A percentile compares a stretch with the other conserved stretches of the same genome.
Evolutionary conservation across 2,113 vertebrate species (phyloP).

Genomic region (Trichomycterus rosablanca): DNA sequence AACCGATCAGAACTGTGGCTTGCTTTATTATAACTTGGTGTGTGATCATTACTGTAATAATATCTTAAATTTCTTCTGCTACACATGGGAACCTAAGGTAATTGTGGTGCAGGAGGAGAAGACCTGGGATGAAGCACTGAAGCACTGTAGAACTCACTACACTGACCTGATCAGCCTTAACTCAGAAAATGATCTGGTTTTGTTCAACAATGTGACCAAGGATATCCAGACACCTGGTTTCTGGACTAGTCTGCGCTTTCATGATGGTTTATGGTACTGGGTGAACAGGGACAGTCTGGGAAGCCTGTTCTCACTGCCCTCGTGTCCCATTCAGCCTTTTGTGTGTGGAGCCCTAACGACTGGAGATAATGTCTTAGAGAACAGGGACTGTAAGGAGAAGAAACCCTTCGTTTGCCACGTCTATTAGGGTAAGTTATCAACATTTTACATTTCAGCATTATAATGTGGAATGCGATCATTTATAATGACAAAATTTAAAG

Average conservation of each 20-base stretch:
- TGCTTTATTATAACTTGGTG: too few species aligned
- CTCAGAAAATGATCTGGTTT: not conserved
- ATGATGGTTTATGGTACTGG: constrained; percentile 13
- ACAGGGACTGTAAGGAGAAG: not conserved
- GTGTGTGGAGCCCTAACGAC: not conserved
- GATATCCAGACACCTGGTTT: not conserved
- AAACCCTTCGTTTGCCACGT: not conserved
- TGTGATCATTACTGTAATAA: not conserved
- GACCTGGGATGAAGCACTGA: constrained; percentile 17
- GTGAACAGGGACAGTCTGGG: not conserved
- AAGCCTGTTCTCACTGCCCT: not conserved
- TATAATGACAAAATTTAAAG: too few species aligned
- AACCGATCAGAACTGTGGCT: not conserved
- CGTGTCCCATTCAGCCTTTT: not conserved
- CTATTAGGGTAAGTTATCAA: not conserved
- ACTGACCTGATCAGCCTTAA: constrained; percentile 13
- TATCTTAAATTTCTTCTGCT: not conserved
- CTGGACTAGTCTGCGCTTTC: constrained; percentile 1
- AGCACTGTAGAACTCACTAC: constrained; percentile 5
- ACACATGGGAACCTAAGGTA: not conserved
- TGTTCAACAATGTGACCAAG: not conserved
- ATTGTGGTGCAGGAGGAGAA: not conserved
- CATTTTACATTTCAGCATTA: too few species aligned
- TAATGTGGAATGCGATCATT: too few species aligned
- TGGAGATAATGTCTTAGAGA: not conserved